phyloP scores from a whole-genome alignment of 1,140 invertebrate species.

The Heliothis virescens region DNA sequence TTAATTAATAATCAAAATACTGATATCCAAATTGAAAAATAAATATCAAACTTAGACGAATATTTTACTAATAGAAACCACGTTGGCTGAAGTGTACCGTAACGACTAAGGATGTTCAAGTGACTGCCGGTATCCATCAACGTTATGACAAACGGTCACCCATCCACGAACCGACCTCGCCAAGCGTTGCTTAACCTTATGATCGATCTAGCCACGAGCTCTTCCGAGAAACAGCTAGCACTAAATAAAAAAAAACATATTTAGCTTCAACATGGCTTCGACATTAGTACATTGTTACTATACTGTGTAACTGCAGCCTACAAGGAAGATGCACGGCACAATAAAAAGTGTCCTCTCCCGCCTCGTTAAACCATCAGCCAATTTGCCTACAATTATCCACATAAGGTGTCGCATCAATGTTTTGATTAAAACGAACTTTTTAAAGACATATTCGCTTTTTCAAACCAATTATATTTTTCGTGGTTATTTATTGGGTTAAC shows the following conservation, averaged over 20 bases:
- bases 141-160: too few species aligned
- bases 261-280: not conserved
- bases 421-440: conserved; percentile 55
- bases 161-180: too few species aligned
- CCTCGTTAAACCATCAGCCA: conserved; percentile 72
- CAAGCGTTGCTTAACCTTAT: too few species aligned
- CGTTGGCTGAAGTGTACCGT: too few species aligned
- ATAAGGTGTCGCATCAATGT: conserved; percentile 62
- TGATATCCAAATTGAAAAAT: too few species aligned
- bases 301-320: conserved; percentile 61
- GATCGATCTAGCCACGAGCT: too few species aligned
- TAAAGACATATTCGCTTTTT: conserved; percentile 21
- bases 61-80: too few species aligned
- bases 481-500: conserved; percentile 45
- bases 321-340: conserved; percentile 36
- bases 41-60: too few species aligned
- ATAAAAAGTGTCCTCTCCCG: conserved; percentile 62
- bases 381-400: conserved; percentile 78
- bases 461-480: conserved; percentile 39
- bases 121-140: too few species aligned
- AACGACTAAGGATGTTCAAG: too few species aligned
- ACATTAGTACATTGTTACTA: not conserved
- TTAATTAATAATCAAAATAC: too few species aligned
- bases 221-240: too few species aligned
- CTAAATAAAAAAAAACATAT: conserved; percentile 6